Evolutionary conservation across 2,113 vertebrate genomes (phyloP).

Genomic region (Cyprinodon brontotheroides): DNA sequence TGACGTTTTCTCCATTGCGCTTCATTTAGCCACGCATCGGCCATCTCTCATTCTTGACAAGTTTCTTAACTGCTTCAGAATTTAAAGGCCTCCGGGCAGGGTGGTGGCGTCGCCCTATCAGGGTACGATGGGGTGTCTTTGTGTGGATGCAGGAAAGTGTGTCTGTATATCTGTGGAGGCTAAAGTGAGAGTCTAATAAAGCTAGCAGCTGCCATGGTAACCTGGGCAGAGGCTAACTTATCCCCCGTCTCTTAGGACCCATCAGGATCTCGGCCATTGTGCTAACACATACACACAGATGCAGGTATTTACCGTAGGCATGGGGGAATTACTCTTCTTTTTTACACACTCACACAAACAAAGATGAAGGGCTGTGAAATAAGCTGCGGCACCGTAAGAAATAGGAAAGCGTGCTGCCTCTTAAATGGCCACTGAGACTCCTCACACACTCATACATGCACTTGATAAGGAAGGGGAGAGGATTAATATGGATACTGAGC

Average conservation of each 20-base stretch:
- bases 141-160: conserved; percentile 32
- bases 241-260: conserved; percentile 67
- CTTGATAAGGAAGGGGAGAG: conserved; percentile 45
- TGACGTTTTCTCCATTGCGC: conserved; percentile 78
- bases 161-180: conserved; percentile 38
- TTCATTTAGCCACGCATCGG: conserved; percentile 79
- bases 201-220: conserved; percentile 81
- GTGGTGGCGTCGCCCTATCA: conserved; percentile 53
- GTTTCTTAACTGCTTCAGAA: conserved; percentile 79
- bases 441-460: conserved; percentile 25
- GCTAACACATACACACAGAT: conserved; percentile 36
- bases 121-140: conserved; percentile 54
- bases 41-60: conserved; percentile 84
- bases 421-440: conserved; percentile 35
- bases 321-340: conserved; percentile 49
- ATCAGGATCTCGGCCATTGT: conserved; percentile 57
- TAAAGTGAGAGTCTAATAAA: conserved; percentile 79
- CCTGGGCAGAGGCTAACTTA: conserved; percentile 77
- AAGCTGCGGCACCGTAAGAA: conserved; percentile 66
- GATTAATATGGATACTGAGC: conserved; percentile 57
- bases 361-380: conserved; percentile 69
- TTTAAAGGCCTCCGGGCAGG: conserved; percentile 54
- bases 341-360: conserved; percentile 42
- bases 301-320: conserved; percentile 39
- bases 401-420: conserved; percentile 44